Conservation (phyloP, 1,140 invertebrate species). For the Oppia nitens region DNA sequence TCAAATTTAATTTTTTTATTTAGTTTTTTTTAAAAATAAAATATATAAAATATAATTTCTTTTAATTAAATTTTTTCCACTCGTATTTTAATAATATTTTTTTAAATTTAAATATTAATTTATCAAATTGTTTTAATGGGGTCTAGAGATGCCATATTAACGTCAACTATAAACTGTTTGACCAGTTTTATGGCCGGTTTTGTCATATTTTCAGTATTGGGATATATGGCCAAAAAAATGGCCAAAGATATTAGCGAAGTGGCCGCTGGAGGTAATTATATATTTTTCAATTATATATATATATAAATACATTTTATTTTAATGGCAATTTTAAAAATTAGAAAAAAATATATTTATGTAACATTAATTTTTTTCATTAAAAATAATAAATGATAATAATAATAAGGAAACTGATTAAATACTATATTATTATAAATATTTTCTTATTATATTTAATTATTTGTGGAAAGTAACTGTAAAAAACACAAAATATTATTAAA, state of each 20-base stretch:
- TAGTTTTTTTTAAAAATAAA: neutral
- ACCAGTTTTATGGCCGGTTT: conserved; percentile 95
- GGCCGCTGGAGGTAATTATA: conserved; percentile 20
- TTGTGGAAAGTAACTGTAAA: no score
- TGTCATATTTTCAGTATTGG: conserved; percentile 90
- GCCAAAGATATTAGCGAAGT: conserved; percentile 31
- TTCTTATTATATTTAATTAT: no score
- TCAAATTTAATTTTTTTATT: conserved; percentile 2
- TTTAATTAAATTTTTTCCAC: neutral
- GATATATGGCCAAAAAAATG: conserved; percentile 81
- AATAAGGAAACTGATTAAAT: no score
- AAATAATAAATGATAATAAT: no score
- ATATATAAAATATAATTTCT: neutral
- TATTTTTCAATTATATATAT: no score
- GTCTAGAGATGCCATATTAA: conserved; percentile 71
- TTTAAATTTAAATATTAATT: neutral
- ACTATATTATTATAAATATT: no score
- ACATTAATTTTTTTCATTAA: conserved; percentile 11
- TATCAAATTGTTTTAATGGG: no score
- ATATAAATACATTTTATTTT: neutral
- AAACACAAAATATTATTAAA: no score
- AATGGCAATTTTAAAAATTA: conserved; percentile 5
- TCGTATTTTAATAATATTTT: neutral
- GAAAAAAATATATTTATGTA: conserved; percentile 9
- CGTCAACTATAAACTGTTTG: conserved; percentile 80